Evolutionary conservation across 1,140 invertebrate species (phyloP), one percentile per base, ranked within the genome.

Genomic region (Nylanderia fulva): DNA sequence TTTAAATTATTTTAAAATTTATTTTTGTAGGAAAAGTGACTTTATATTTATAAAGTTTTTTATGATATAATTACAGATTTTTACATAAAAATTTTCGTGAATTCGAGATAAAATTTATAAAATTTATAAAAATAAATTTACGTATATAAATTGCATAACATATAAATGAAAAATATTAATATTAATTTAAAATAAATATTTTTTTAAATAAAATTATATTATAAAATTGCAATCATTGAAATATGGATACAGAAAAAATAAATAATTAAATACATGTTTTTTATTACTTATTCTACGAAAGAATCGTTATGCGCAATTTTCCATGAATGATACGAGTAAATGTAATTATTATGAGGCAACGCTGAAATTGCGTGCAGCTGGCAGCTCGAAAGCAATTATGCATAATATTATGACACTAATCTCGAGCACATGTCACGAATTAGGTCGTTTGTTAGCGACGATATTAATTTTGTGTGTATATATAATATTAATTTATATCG

Each of bases 371-470:
- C 89, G 76, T 82, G 76, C 93, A 90, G 91, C 90, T 92, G 93
- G 80, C 84, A 86, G 48, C 36, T 52, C 84, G 63, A 48, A 82
- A 88, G 87, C 91, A 72, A 93, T 93, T 93, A 92, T 89, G 92
- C 93, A 92, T 93, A 93, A 93, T 93, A 91, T 93, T 90, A 92
- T 85, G 87, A 83, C 74, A 72, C 86, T 87, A 88, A 90, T 91
- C 68, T 75, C 64, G 33, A 89, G 85, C 93, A 93, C 88, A 86
- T 93, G 93, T 87, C 90, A 72, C 75, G 66, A 91, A 92, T 93
- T 91, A 85, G 90, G 85, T 89, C 87, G 88, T 92, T 91, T 87
- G 29, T 60, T 76, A 29, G 21, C 48, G 68, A 74, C 61, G 76
- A 91, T 72, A 86, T 87, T 91, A 92, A 90, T 91, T 89, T 87